Percentiles rank a stretch among this genome's conserved stretches.
These are phyloP conservation scores for Lasioglossum lativentre DNA, from an alignment of 2,888 invertebrate genomes.

Conservation along the genomic window DNA sequence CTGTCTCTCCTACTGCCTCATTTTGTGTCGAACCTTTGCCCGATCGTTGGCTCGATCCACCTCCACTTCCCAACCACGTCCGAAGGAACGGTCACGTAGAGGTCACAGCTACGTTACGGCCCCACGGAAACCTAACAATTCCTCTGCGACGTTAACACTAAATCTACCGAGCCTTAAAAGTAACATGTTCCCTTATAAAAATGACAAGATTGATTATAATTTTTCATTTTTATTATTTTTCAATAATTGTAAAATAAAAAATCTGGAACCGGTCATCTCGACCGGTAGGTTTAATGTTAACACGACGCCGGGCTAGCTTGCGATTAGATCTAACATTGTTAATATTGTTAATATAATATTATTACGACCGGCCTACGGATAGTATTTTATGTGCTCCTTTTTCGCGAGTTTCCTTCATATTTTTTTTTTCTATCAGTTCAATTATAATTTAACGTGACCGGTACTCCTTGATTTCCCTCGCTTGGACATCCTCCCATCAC, in stretches of 20 bases:
- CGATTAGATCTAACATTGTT: constrained; percentile 38
- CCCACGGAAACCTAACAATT: constrained; percentile 20
- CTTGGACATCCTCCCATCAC: not conserved
- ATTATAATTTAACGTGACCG: constrained; percentile 5
- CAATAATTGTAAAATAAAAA: too few species aligned
- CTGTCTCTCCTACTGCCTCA: constrained; percentile 36
- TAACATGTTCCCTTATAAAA: too few species aligned
- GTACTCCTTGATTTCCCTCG: constrained; percentile 17
- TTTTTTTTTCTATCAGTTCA: not conserved
- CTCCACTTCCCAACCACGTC: not conserved
- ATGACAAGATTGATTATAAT: too few species aligned
- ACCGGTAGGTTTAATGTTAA: constrained; percentile 25
- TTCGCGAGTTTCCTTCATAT: not conserved
- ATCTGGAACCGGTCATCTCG: too few species aligned
- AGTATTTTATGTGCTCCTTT: not conserved
- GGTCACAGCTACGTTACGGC: not conserved
- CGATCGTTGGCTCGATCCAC: constrained; percentile 12
- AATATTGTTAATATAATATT: too few species aligned
- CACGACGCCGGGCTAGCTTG: constrained; percentile 14
- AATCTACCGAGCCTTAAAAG: too few species aligned
- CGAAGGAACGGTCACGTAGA: constrained; percentile 29
- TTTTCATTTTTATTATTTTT: too few species aligned
- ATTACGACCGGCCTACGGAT: too few species aligned
- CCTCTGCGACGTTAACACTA: not conserved
- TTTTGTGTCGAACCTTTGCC: constrained; percentile 4